phyloP scores from a whole-genome alignment of 2,113 vertebrate genomes.

The Saccopteryx bilineata region DNA sequence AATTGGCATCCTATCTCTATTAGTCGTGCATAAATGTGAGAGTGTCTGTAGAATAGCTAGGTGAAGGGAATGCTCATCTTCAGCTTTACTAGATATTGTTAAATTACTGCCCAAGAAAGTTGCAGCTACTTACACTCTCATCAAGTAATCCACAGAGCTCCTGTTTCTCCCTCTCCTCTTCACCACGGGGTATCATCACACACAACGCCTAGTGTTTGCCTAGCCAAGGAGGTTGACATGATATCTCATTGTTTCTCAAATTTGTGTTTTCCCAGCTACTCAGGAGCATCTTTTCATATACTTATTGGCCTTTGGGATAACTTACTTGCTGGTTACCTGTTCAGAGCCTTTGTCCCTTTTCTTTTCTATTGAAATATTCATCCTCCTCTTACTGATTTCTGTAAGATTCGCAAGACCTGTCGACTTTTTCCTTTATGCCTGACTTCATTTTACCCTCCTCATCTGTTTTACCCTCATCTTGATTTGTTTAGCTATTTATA shows the following conservation, averaged over 20 bases:
- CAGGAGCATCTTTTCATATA: neutral
- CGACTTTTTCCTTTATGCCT: neutral
- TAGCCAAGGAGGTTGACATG: neutral
- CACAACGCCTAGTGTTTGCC: neutral
- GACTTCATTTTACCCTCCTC: neutral
- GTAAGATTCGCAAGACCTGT: neutral
- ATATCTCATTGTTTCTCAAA: neutral
- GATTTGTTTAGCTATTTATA: constrained; percentile 43
- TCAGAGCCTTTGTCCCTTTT: neutral
- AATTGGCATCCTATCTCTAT: neutral
- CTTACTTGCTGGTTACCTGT: constrained; percentile 12
- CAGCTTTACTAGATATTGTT: neutral
- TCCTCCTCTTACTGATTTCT: constrained; percentile 11
- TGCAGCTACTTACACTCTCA: neutral
- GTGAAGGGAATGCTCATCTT: neutral
- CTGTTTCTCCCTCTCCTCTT: neutral
- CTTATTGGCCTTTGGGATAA: neutral
- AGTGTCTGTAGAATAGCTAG: neutral
- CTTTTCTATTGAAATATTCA: neutral
- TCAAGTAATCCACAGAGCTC: neutral
- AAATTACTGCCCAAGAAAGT: neutral
- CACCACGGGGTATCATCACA: neutral
- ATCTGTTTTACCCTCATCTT: neutral
- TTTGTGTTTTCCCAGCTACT: neutral
- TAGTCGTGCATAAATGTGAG: neutral